Evolutionary conservation across 2,113 vertebrate genomes (phyloP).

Genomic region (Tetraodon nigroviridis): DNA sequence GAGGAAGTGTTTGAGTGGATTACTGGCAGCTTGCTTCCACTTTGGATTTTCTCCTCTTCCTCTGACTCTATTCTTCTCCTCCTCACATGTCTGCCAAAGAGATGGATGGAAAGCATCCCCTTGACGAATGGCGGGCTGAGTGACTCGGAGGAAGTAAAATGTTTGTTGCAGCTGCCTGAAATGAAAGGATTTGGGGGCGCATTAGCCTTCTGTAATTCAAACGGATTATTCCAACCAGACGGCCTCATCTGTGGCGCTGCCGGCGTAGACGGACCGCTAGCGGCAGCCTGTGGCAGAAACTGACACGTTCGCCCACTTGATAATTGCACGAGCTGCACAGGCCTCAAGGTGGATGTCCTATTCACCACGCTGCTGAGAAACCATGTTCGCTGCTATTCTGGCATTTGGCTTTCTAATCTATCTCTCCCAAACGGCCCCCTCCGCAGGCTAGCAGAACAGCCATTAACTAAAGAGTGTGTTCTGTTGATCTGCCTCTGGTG

Average conservation of each 20-base stretch:
- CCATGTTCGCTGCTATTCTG: slow-evolving; percentile 13
- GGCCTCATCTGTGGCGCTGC: slow-evolving; percentile 11
- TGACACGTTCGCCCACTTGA: too few species aligned
- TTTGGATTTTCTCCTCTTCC: slow-evolving; percentile 28
- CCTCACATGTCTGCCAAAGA: slow-evolving; percentile 44
- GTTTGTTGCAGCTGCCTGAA: slow-evolving; percentile 56
- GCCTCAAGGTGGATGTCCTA: too few species aligned
- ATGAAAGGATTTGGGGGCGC: slow-evolving; percentile 49
- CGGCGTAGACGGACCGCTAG: slow-evolving; percentile 8
- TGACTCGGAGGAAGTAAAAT: slow-evolving; percentile 41
- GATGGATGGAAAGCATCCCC: slow-evolving; percentile 43
- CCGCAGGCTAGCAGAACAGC: slow-evolving; percentile 38
- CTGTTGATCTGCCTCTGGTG: slow-evolving; percentile 48
- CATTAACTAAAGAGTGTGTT: slow-evolving; percentile 44
- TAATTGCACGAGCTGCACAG: too few species aligned
- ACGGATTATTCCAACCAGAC: slow-evolving; percentile 45
- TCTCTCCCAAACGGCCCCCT: slow-evolving; percentile 47
- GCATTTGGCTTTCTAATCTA: slow-evolving; percentile 52
- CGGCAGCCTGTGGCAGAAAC: not conserved
- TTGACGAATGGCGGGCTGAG: slow-evolving; percentile 45
- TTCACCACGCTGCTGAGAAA: too few species aligned
- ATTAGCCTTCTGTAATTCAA: slow-evolving; percentile 44
- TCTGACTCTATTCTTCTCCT: slow-evolving; percentile 34
- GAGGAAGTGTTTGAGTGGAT: slow-evolving; percentile 69
- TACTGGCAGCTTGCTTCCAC: slow-evolving; percentile 42